Conservation (phyloP, 1,140 invertebrate species). For the Papilio aristodemus region DNA sequence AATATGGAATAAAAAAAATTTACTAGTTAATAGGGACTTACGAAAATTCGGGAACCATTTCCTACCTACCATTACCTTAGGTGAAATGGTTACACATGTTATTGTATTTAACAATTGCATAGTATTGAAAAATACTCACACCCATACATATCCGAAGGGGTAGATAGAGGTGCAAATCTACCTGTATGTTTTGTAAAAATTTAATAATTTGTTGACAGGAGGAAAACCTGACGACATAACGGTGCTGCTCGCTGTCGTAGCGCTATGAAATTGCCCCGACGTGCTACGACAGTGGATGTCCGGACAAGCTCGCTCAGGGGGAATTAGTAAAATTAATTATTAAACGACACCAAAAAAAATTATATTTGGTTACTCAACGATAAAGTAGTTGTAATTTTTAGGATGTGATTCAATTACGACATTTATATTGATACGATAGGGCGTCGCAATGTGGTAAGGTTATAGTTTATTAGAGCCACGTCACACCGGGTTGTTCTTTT, state of each 20-base stretch:
- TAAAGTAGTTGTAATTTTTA: constrained; percentile 29
- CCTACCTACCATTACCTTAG: too few species aligned
- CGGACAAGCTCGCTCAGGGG: constrained; percentile 48
- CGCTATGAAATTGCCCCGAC: constrained; percentile 82
- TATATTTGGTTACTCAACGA: constrained; percentile 42
- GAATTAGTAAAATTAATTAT: constrained; percentile 59
- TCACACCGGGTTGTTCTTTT: too few species aligned
- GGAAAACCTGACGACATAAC: constrained; percentile 99
- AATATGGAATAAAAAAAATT: too few species aligned
- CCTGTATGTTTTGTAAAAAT: too few species aligned
- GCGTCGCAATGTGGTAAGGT: not conserved
- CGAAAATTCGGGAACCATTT: too few species aligned
- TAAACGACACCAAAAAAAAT: constrained; percentile 70
- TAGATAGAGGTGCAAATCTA: too few species aligned
- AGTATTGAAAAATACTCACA: too few species aligned
- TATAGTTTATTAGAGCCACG: too few species aligned
- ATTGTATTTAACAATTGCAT: too few species aligned
- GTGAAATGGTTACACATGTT: too few species aligned
- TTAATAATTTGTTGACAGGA: constrained; percentile 84
- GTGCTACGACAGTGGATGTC: constrained; percentile 57
- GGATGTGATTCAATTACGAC: constrained; percentile 21
- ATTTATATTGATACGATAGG: not conserved
- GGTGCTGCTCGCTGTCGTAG: constrained; percentile 94
- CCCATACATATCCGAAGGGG: too few species aligned
- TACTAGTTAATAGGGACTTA: too few species aligned